A percentile compares a stretch with the other conserved stretches of the same genome.
These are phyloP conservation scores for Diadema setosum DNA, from an alignment of 35 echinoderm and acorn worm species.

Conservation along the genomic window DNA sequence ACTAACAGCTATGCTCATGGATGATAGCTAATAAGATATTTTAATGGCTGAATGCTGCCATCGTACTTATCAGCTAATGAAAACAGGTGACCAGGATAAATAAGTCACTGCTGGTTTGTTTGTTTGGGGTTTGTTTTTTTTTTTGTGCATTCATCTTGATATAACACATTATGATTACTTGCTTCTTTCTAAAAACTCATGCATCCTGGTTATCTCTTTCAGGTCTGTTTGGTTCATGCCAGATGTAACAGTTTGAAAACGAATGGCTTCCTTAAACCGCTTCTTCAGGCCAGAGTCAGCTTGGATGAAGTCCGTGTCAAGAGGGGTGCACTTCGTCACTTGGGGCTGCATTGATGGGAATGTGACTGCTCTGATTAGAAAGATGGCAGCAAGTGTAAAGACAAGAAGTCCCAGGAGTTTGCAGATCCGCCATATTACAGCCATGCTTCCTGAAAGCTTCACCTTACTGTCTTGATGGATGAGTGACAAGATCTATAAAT, in stretches of 20 bases:
- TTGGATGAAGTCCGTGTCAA: conserved; percentile 60
- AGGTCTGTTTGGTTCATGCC: conserved; percentile 2
- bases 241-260: conserved; percentile 36
- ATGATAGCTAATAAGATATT: too few species aligned
- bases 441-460: background rate
- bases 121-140: too few species aligned
- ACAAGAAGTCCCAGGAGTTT: background rate
- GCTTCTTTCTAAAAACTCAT: conserved; percentile 60
- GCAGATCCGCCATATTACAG: background rate
- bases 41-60: too few species aligned
- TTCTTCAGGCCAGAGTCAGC: conserved; percentile 21
- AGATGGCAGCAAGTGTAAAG: background rate
- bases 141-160: too few species aligned
- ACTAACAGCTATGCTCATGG: too few species aligned
- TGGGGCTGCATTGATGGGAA: conserved; percentile 67
- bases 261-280: conserved; percentile 63
- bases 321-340: conserved; percentile 27
- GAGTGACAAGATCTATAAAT: too few species aligned
- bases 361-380: conserved; percentile 59
- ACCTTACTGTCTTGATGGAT: too few species aligned
- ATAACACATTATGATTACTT: conserved; percentile 1
- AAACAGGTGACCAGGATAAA: too few species aligned
- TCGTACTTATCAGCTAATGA: too few species aligned
- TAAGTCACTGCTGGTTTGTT: too few species aligned
- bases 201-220: conserved; percentile 53